phyloP scores from a whole-genome alignment of 2,888 invertebrate species.

The Caenorhabditis afra region DNA sequence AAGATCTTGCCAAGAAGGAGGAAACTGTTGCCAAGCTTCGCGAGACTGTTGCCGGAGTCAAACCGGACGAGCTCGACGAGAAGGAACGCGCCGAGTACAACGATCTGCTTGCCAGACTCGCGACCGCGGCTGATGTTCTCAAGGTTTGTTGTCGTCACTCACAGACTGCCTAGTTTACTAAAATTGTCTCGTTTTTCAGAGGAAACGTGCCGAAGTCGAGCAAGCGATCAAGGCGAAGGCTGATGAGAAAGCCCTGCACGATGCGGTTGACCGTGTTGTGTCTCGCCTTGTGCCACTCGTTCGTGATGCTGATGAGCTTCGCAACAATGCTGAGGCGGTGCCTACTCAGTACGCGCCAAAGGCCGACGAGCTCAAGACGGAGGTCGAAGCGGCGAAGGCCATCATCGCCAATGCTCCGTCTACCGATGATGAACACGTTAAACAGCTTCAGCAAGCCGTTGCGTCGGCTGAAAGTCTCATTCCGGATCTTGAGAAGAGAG shows the following conservation, averaged over 20 bases:
- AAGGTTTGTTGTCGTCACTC: conserved; percentile 36
- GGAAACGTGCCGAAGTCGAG: conserved; percentile 60
- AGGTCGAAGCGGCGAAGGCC: conserved; percentile 30
- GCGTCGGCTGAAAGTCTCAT: conserved; percentile 44
- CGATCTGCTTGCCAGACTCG: conserved; percentile 62
- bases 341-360: conserved; percentile 60
- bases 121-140: conserved; percentile 61
- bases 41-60: conserved; percentile 45
- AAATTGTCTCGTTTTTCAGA: conserved; percentile 37
- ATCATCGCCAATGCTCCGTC: conserved; percentile 12
- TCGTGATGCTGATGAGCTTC: conserved; percentile 55
- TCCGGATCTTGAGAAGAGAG: conserved; percentile 61
- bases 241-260: conserved; percentile 60
- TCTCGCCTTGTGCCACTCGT: conserved; percentile 60
- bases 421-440: conserved; percentile 16
- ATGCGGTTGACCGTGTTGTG: conserved; percentile 53
- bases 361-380: conserved; percentile 54
- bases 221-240: conserved; percentile 55
- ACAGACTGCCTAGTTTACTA: too few species aligned
- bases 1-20: conserved; percentile 51
- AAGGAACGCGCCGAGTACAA: conserved; percentile 57
- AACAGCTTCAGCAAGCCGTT: conserved; percentile 41
- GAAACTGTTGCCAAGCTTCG: conserved; percentile 49
- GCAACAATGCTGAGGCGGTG: conserved; percentile 62
- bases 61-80: conserved; percentile 57